Conservation (phyloP, 1,140 invertebrate species). For the Trichoplusia ni region DNA sequence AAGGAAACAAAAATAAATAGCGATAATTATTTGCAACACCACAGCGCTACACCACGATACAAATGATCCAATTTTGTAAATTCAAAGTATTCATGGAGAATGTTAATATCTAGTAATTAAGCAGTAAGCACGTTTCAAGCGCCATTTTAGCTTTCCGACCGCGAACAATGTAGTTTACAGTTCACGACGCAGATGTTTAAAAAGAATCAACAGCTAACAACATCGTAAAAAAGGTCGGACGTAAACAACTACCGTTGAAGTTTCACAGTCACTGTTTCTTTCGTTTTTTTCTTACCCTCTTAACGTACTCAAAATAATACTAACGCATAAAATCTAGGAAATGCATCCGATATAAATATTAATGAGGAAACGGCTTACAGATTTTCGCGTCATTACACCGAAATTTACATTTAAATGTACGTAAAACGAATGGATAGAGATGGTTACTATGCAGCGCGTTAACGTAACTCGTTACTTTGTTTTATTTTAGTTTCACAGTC, state of each 20-base stretch:
- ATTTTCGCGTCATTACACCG: conserved; percentile 18
- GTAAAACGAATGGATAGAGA: conserved; percentile 12
- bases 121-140: conserved; percentile 39
- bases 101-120: conserved; percentile 18
- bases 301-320: not conserved
- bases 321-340: not conserved
- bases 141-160: conserved; percentile 59
- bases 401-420: conserved; percentile 19
- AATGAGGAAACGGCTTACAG: conserved; percentile 11
- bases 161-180: conserved; percentile 78
- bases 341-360: conserved; percentile 9
- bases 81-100: not conserved
- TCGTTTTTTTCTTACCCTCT: conserved; percentile 47
- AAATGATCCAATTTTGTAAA: too few species aligned
- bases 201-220: conserved; percentile 79
- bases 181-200: conserved; percentile 76
- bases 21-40: too few species aligned
- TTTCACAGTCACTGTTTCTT: conserved; percentile 74
- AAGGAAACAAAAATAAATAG: too few species aligned
- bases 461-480: conserved; percentile 21
- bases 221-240: conserved; percentile 75
- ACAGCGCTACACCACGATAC: too few species aligned
- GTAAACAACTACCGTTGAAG: conserved; percentile 76
- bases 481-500: conserved; percentile 7
- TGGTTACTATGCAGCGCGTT: not conserved